Base-by-base conservation (phyloP, 2,888 invertebrate genomes). In the Spilosoma lubricipeda region DNA sequence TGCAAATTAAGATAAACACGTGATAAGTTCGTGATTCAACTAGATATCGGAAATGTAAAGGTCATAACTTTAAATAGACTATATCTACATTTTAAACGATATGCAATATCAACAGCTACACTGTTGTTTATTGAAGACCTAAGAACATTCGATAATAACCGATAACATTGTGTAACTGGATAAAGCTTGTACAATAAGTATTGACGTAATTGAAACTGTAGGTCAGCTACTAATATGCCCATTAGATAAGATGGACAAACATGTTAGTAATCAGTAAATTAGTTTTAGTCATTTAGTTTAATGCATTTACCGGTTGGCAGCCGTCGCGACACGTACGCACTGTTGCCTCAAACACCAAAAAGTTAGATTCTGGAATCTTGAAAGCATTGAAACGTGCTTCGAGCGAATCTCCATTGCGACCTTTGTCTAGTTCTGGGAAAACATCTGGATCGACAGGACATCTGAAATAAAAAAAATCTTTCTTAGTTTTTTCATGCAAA, bases 381-480 rank as follows among this genome's bases (percentile, higher is more conserved):
- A 99, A 99, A 0, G 99, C 99, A 91, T 99, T 98, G 91, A 99
- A 99, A 86, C 98, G 96, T 0, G 99, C 98, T 95, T 99, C 98
- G 72, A 99, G 93, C 7, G 98, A 98, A 88, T 98, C 98, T 0
- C 98, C 98, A 85, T 97, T 98, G 39, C 99, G 96, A 0, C 98
- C 97, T 88, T 98, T 97, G 89, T 98, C 98, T 83, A 99, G 91
- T 88, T 98, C 98, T 0, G 99, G 99, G 96, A 99, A 99, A 0
- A 99, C 98, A 88, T 98, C 98, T 30, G 98, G 98, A 92, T 99
- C 98, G 0, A 99, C 98, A 0, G 99, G 99, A 87, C 99, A 99
- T 56, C 99, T 98, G 73, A 30, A 91, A 69, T 78, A 65, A 68
- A 80, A 11, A 27, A 70, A 20, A 18, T 20, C 13, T 15, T 23